These are phyloP conservation scores for Mimas tiliae DNA, from an alignment of 2,888 invertebrate species.

Conservation along the genomic window DNA sequence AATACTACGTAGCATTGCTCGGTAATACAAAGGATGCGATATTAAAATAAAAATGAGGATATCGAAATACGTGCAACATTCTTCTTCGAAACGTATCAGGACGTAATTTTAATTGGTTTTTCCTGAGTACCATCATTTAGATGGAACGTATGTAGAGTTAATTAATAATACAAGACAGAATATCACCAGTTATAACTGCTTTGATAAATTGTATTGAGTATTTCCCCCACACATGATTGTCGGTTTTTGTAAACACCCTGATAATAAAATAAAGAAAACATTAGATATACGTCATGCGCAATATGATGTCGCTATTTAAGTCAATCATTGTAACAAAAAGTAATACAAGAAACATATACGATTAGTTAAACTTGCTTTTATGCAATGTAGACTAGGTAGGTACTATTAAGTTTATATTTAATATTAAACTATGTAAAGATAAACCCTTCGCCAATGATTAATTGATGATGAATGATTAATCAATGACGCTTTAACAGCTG, in stretches of 20 bases:
- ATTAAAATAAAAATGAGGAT: neutral
- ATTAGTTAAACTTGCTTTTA: neutral
- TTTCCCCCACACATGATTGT: neutral
- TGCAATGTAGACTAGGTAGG: too few species aligned
- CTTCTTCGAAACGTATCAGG: neutral
- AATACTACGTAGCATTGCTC: too few species aligned
- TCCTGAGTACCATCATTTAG: neutral
- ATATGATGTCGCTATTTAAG: neutral
- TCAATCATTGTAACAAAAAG: neutral
- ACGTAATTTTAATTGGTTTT: neutral
- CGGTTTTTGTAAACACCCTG: constrained; percentile 2
- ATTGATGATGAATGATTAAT: too few species aligned
- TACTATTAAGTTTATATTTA: too few species aligned
- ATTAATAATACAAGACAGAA: neutral
- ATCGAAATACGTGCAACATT: neutral
- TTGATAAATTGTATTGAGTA: neutral
- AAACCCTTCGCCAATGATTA: too few species aligned
- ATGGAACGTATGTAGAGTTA: neutral
- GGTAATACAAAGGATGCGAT: neutral
- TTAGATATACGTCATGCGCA: neutral
- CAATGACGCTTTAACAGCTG: too few species aligned
- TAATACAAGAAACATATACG: neutral
- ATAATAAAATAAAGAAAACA: too few species aligned
- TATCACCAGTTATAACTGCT: neutral
- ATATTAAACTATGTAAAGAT: too few species aligned